Evolutionary conservation across 2,113 vertebrate species (phyloP), one percentile per base, ranked within the genome.

Genomic region (Hucho hucho): DNA sequence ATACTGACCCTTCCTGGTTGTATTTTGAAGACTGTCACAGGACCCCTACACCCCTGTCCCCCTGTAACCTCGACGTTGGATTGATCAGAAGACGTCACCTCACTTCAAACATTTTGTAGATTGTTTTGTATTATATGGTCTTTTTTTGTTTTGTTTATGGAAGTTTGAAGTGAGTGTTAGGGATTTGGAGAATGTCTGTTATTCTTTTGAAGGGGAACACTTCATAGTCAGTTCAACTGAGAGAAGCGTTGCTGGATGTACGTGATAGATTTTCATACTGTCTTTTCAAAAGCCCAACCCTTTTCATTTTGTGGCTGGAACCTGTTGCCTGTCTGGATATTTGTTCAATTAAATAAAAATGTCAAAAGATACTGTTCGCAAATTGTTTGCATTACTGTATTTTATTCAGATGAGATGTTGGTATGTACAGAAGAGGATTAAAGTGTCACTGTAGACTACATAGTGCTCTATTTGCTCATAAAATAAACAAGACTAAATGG

Each of bases 321-420:
- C 71, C 22, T 43, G 58, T 58, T 43, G 37, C 43, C 14, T 63
- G 49, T 70, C n/a, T 75, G 47, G 77, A 53, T 70, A 43, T 43
- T 43, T 43, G 63, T 88, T 89, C 81, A 79, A 43, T 43, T 82
- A 79, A 93, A 89, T 90, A 89, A 90, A 74, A 63, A 12, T 12
- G 9, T 43, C 6, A 43, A 9, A 2, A 43, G 37, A 43, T 69
- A 76, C n/a, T 24, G 43, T 46, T 47, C 3, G 11, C 58, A 13
- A 0, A 3, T 47, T 11, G n/a, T 25, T 24, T 46, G 9, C n/a
- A 53, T 16, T 18, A 14, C 22, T 20, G 7, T n/a, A 3, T 69
- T 69, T 43, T 47, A 69, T 46, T 69, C 14, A 24, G 20, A 4
- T 69, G 4, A 3, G 4, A 16, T 53, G 13, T 53, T 16, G 47